Evolutionary conservation across 2,888 invertebrate species (phyloP).

Genomic region (Sisyra terminalis): DNA sequence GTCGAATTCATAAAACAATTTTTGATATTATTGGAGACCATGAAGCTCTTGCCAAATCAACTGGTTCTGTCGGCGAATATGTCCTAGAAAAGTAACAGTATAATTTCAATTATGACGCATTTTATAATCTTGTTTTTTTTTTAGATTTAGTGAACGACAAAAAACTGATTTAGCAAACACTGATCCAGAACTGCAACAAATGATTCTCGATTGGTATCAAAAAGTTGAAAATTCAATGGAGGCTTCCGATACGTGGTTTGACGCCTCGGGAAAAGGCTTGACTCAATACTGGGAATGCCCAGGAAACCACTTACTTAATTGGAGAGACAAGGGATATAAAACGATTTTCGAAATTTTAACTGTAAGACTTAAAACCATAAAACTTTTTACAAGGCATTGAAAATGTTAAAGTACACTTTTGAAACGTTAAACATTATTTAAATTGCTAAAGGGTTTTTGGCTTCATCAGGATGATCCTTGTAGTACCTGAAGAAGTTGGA

Average conservation of each 20-base stretch:
- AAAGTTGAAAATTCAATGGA: conserved; percentile 26
- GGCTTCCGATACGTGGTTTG: conserved; percentile 45
- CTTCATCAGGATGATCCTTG: too few relatives aligned
- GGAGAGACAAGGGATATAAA: conserved; percentile 56
- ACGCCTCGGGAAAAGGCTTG: conserved; percentile 46
- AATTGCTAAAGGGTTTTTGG: too few relatives aligned
- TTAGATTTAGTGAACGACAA: conserved; percentile 9
- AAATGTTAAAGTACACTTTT: too few relatives aligned
- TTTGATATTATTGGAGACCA: conserved; percentile 16
- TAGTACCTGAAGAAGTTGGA: too few relatives aligned
- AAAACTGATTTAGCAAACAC: conserved; percentile 7
- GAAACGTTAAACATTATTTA: neutral
- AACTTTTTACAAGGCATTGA: too few relatives aligned
- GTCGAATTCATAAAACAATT: conserved; percentile 16
- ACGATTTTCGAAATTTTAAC: conserved; percentile 49
- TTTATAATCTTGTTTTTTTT: neutral
- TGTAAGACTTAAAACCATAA: conserved; percentile 33
- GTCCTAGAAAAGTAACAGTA: conserved; percentile 18
- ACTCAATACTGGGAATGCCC: conserved; percentile 47
- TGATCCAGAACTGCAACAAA: conserved; percentile 13
- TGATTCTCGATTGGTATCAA: conserved; percentile 21
- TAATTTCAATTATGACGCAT: too few relatives aligned
- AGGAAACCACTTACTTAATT: conserved; percentile 52
- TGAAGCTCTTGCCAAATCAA: conserved; percentile 13
- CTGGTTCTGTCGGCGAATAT: conserved; percentile 20